Conservation (phyloP, 2,113 vertebrate species). For the Atractosteus spatula region DNA sequence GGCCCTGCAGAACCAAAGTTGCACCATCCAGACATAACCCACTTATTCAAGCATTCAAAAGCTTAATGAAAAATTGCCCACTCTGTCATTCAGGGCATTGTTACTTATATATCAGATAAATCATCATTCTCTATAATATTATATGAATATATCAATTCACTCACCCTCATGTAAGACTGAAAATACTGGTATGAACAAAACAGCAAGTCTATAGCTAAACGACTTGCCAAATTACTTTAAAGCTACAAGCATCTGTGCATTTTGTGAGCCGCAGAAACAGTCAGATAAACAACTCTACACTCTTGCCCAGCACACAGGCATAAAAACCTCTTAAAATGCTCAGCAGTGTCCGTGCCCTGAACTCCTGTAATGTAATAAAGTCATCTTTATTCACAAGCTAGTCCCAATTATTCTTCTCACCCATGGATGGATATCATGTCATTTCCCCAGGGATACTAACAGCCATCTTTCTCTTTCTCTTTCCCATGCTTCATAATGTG, state of each 20-base stretch:
- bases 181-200: constrained; percentile 9
- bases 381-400: constrained; percentile 3
- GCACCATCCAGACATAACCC: too few relatives aligned
- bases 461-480: neutral
- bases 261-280: neutral
- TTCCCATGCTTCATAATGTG: constrained; percentile 21
- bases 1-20: too few relatives aligned
- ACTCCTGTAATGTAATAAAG: neutral
- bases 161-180: neutral
- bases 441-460: constrained; percentile 16
- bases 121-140: too few relatives aligned
- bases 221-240: too few relatives aligned
- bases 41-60: too few relatives aligned
- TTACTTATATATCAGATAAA: too few relatives aligned
- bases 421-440: constrained; percentile 23
- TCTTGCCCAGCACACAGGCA: neutral
- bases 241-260: neutral
- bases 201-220: too few relatives aligned
- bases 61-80: too few relatives aligned
- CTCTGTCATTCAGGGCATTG: too few relatives aligned
- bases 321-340: constrained; percentile 22
- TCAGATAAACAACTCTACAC: neutral
- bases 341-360: neutral
- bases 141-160: too few relatives aligned
- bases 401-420: constrained; percentile 5